phyloP scores from a whole-genome alignment of 2,797 vertebrate genomes.

The Allenopithecus nigroviridis region DNA sequence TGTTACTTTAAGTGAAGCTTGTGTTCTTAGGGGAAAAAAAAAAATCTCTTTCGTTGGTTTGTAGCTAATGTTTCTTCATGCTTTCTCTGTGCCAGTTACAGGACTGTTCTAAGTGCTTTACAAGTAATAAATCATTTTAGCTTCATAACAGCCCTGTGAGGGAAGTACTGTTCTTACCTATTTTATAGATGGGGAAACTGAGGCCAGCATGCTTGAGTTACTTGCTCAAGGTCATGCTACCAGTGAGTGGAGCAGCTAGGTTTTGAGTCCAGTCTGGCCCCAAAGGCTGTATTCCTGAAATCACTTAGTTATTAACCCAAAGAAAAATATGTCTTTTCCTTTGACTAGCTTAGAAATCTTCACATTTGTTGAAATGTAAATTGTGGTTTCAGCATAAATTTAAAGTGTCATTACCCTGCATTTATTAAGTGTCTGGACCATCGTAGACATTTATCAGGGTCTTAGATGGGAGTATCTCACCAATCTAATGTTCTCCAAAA shows the following conservation, averaged over 20 bases:
- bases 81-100: not conserved
- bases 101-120: not conserved
- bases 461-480: not conserved
- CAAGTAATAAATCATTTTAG: not conserved
- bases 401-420: not conserved
- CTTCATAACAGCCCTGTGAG: not conserved
- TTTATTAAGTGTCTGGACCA: not conserved
- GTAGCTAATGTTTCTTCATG: not conserved
- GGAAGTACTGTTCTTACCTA: not conserved
- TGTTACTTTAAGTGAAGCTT: conserved; percentile 55
- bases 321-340: not conserved
- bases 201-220: not conserved
- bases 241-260: too few species aligned
- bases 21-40: not conserved
- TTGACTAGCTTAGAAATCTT: not conserved
- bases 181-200: not conserved
- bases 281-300: not conserved
- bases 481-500: not conserved
- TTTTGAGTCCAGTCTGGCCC: not conserved
- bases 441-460: not conserved
- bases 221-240: not conserved
- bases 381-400: not conserved
- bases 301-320: not conserved
- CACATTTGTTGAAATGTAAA: not conserved
- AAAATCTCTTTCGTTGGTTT: not conserved